These are phyloP conservation scores for Loris lydekkerianus DNA, from an alignment of 2,797 vertebrate genomes.

Conservation along the genomic window DNA sequence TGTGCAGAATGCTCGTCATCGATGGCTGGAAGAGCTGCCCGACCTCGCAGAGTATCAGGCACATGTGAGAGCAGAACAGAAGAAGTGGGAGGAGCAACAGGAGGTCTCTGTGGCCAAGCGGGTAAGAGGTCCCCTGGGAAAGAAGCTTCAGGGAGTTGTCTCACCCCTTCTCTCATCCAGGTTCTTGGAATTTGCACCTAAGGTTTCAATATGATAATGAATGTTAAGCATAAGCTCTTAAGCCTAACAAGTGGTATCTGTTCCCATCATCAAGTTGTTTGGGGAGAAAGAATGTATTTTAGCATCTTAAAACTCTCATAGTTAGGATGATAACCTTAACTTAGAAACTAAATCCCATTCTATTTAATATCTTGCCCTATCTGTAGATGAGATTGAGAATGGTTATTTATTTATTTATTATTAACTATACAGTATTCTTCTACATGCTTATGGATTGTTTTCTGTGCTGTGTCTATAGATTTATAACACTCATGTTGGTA, in stretches of 20 bases:
- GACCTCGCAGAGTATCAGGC: conserved; percentile 93
- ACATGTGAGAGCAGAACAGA: conserved; percentile 90
- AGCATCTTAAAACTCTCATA: not conserved
- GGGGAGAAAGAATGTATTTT: not conserved
- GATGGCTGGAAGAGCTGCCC: conserved; percentile 94
- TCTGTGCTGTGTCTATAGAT: not conserved
- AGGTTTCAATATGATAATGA: not conserved
- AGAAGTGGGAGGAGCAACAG: conserved; percentile 92
- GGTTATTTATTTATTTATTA: not conserved
- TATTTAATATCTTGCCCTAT: not conserved
- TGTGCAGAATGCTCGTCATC: conserved; percentile 91
- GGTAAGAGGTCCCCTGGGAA: conserved; percentile 83
- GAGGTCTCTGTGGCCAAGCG: conserved; percentile 87
- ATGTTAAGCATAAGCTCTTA: not conserved
- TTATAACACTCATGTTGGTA: not conserved
- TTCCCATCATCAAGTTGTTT: not conserved
- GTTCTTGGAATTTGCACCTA: not conserved
- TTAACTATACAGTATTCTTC: not conserved
- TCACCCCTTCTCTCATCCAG: not conserved
- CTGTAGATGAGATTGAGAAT: not conserved
- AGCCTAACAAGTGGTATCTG: not conserved
- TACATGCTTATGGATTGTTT: not conserved
- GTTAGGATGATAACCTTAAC: not conserved
- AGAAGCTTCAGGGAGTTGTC: not conserved
- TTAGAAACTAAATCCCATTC: not conserved